Evolutionary conservation across 1,140 invertebrate genomes (phyloP).

Genomic region (Platorchestia sp.): DNA sequence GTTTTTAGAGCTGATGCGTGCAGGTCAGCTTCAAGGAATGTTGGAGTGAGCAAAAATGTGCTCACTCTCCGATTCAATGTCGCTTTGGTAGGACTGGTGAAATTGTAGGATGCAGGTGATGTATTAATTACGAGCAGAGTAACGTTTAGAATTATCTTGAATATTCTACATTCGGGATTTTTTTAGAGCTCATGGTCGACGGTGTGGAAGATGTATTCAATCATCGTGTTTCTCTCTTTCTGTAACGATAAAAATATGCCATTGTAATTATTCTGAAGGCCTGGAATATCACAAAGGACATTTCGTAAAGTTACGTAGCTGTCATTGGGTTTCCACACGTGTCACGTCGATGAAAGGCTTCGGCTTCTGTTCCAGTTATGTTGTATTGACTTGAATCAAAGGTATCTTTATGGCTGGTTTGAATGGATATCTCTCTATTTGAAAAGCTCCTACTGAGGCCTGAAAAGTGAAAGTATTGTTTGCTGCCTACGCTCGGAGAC

Average conservation of each 20-base stretch:
- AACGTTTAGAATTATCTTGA: neutral
- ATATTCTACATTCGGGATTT: neutral
- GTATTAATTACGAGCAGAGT: neutral
- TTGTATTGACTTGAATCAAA: neutral
- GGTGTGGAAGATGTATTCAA: neutral
- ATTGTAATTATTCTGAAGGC: too few relatives aligned
- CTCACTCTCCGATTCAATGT: neutral
- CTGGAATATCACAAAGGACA: neutral
- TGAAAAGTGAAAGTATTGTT: neutral
- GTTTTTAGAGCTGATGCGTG: neutral
- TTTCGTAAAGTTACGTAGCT: neutral
- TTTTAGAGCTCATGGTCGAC: neutral
- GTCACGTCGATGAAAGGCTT: neutral
- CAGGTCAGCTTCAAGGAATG: neutral
- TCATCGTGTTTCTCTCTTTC: too few relatives aligned
- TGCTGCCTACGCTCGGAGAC: neutral
- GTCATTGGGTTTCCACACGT: neutral
- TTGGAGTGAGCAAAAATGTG: neutral
- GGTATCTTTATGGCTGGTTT: neutral
- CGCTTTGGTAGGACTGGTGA: neutral
- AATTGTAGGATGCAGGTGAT: neutral
- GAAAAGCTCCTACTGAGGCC: too few relatives aligned
- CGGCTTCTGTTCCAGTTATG: neutral
- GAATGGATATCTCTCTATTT: neutral
- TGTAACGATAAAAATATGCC: too few relatives aligned